Evolutionary conservation across 2,888 invertebrate genomes (phyloP).

Genomic region (Druceiella hillmani): DNA sequence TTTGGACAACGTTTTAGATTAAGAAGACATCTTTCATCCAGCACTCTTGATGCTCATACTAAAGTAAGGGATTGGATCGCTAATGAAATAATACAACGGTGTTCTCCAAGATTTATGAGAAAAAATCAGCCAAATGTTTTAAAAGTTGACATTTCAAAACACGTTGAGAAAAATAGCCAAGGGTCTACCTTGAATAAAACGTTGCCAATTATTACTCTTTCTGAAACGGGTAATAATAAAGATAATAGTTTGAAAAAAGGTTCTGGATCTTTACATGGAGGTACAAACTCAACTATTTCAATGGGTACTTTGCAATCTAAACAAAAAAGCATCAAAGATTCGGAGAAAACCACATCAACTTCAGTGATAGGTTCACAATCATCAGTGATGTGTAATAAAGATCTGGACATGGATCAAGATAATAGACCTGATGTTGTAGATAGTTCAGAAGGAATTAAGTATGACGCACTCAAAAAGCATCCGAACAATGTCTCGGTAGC

Average conservation of each 20-base stretch:
- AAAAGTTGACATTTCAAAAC: no score
- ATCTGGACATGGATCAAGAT: no score
- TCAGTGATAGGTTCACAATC: slow-evolving; percentile 45
- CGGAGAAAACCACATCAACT: slow-evolving; percentile 45
- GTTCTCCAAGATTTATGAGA: slow-evolving; percentile 60
- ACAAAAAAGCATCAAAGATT: slow-evolving; percentile 34
- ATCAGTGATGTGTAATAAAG: slow-evolving; percentile 38
- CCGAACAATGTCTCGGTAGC: slow-evolving; percentile 73
- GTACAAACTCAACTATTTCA: slow-evolving; percentile 27
- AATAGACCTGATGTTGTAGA: slow-evolving; percentile 5
- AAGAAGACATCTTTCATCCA: slow-evolving; percentile 67
- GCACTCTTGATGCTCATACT: slow-evolving; percentile 79
- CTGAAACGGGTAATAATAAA: slow-evolving; percentile 10
- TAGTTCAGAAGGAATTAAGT: slow-evolving; percentile 17
- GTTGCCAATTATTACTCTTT: no score
- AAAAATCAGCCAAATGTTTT: slow-evolving; percentile 29
- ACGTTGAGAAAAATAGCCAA: no score
- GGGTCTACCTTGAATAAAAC: no score
- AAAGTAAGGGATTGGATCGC: slow-evolving; percentile 86
- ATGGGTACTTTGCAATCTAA: slow-evolving; percentile 31
- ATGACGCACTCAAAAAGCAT: no score
- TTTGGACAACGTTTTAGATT: slow-evolving; percentile 59
- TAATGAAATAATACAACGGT: slow-evolving; percentile 68
- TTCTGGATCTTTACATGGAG: slow-evolving; percentile 26
- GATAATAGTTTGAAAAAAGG: slow-evolving; percentile 12